These are phyloP conservation scores for Dreissena rostriformis DNA, from an alignment of 1,140 invertebrate species.

Conservation along the genomic window DNA sequence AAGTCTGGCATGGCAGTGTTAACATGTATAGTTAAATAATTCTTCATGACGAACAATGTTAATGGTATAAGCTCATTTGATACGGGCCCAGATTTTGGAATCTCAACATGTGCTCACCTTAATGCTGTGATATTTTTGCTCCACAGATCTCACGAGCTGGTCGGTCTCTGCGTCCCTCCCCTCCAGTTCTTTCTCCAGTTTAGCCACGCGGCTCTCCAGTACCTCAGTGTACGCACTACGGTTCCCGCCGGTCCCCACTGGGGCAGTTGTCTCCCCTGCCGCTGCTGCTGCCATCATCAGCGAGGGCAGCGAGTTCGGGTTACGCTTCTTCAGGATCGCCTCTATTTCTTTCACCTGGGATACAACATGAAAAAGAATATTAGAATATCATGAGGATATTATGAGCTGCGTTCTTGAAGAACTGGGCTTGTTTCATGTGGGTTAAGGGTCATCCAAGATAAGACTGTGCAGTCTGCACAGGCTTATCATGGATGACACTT, in stretches of 20 bases:
- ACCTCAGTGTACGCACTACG: slow-evolving; percentile 62
- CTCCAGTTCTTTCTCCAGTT: slow-evolving; percentile 77
- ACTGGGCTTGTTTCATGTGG: no score
- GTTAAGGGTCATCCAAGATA: no score
- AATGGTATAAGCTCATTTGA: no score
- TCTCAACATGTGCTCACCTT: slow-evolving; percentile 68
- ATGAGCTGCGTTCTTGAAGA: no score
- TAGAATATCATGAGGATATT: no score
- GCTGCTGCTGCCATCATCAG: slow-evolving; percentile 78
- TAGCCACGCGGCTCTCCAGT: slow-evolving; percentile 75
- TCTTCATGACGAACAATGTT: no score
- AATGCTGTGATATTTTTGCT: slow-evolving; percentile 79
- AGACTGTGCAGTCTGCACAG: no score
- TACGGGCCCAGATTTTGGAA: no score
- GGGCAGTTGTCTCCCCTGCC: slow-evolving; percentile 51
- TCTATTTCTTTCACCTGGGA: slow-evolving; percentile 80
- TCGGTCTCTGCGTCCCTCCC: slow-evolving; percentile 73
- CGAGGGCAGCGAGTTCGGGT: slow-evolving; percentile 78
- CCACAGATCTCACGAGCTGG: slow-evolving; percentile 73
- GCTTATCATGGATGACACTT: no score
- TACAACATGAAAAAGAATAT: background rate
- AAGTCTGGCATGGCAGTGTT: no score
- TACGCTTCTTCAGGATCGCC: slow-evolving; percentile 72
- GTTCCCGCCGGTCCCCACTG: slow-evolving; percentile 13
- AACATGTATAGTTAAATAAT: no score